phyloP scores from a whole-genome alignment of 2,797 vertebrate species.

The Lophotriccus pileatus region DNA sequence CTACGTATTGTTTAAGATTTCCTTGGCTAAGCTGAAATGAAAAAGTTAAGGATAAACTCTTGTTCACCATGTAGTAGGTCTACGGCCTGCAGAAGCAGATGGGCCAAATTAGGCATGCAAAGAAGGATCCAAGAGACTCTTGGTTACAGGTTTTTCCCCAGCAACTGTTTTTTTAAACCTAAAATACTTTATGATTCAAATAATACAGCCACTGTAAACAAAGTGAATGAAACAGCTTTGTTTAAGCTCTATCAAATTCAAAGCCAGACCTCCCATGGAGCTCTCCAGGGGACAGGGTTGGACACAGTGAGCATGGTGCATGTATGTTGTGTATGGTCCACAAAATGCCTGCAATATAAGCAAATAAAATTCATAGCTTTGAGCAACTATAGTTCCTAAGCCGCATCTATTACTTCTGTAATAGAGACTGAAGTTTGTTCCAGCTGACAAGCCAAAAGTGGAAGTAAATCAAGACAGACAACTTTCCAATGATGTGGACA shows the following conservation, averaged over 20 bases:
- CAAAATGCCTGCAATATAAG: constrained; percentile 51
- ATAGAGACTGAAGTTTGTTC: constrained; percentile 9
- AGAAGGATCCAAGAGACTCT: constrained; percentile 14
- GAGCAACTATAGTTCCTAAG: constrained; percentile 45
- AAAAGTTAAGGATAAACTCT: constrained; percentile 9
- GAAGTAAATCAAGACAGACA: constrained; percentile 24
- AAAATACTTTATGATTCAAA: constrained; percentile 38
- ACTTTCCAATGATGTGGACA: constrained; percentile 41
- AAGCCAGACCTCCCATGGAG: not conserved
- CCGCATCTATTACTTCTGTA: constrained; percentile 39
- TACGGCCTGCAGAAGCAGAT: constrained; percentile 35
- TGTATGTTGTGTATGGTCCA: not conserved
- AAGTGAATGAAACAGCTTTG: constrained; percentile 15
- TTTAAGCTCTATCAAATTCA: constrained; percentile 16
- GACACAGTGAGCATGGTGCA: not conserved
- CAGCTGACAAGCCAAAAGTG: constrained; percentile 36
- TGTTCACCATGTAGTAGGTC: not conserved
- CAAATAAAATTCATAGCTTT: constrained; percentile 53
- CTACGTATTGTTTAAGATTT: not conserved
- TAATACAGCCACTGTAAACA: not conserved
- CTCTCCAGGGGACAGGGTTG: not conserved
- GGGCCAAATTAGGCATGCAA: constrained; percentile 8
- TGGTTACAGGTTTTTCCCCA: not conserved
- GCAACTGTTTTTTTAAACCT: constrained; percentile 12
- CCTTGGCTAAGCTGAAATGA: not conserved